A percentile compares a stretch with the other conserved stretches of the same genome.
These are phyloP conservation scores for Ifrita kowaldi DNA, from an alignment of 2,113 vertebrate genomes.

Conservation along the genomic window DNA sequence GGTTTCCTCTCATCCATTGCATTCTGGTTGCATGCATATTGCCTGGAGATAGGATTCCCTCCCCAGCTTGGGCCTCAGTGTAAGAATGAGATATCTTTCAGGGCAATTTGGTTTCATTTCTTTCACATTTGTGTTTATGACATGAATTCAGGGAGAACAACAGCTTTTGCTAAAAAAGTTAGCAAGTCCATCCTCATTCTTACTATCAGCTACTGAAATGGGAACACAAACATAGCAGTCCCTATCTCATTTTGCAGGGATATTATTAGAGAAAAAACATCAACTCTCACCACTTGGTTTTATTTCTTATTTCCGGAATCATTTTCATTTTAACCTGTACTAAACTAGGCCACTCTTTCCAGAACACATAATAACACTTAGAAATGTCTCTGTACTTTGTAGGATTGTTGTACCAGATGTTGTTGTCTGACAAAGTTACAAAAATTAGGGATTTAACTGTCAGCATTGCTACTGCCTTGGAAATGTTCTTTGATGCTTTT, in stretches of 20 bases:
- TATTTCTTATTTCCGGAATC: not conserved
- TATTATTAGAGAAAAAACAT: not conserved
- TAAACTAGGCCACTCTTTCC: not conserved
- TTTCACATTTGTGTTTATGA: not conserved
- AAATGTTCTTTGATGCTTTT: not conserved
- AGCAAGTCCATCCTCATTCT: not conserved
- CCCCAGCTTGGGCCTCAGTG: not conserved
- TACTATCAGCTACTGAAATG: not conserved
- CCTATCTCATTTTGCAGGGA: not conserved
- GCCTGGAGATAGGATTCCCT: not conserved
- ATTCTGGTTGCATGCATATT: not conserved
- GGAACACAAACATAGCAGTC: not conserved
- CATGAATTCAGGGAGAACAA: not conserved
- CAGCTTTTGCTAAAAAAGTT: not conserved
- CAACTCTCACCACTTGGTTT: not conserved
- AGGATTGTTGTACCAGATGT: not conserved
- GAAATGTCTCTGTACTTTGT: not conserved
- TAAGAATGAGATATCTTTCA: not conserved
- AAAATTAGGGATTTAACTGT: not conserved
- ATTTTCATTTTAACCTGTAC: not conserved
- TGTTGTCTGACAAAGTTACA: not conserved
- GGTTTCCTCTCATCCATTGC: not conserved
- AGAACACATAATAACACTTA: not conserved
- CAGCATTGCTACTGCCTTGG: not conserved
- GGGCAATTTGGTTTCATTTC: not conserved